Evolutionary conservation across 2,888 invertebrate species (phyloP).

Genomic region (Ceriagrion tenellum): DNA sequence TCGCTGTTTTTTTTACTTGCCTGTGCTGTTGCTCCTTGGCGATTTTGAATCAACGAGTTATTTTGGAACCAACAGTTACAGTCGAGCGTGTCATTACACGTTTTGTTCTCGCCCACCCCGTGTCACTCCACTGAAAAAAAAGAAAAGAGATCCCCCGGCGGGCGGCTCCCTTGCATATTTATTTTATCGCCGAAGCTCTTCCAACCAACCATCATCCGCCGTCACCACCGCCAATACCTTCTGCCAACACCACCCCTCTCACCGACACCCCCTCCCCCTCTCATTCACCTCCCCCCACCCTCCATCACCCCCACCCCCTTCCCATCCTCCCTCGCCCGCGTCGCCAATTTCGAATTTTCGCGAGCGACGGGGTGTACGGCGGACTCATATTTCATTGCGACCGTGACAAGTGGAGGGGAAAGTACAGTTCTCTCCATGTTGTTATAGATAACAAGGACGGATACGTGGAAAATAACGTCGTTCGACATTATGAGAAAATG

Average conservation of each 20-base stretch:
- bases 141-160: background rate
- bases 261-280: too few species aligned
- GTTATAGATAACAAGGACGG: background rate
- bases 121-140: background rate
- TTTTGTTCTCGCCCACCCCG: background rate
- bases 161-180: background rate
- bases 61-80: background rate
- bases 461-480: background rate
- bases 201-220: too few species aligned
- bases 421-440: constrained; percentile 24
- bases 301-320: too few species aligned
- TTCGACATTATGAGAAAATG: background rate
- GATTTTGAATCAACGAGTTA: background rate
- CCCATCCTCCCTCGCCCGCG: too few species aligned
- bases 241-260: too few species aligned
- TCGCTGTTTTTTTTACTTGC: too few species aligned
- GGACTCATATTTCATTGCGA: background rate
- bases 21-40: background rate
- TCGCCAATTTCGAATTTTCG: background rate
- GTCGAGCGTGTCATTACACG: background rate
- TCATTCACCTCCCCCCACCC: too few species aligned
- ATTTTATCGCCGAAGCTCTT: background rate
- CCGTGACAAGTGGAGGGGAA: constrained; percentile 25
- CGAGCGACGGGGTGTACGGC: background rate
- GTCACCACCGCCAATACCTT: too few species aligned